A percentile compares a stretch with the other conserved stretches of the same genome.
phyloP scores from a whole-genome alignment of 2,888 invertebrate genomes.

The Xanthostigma xanthostigma region DNA sequence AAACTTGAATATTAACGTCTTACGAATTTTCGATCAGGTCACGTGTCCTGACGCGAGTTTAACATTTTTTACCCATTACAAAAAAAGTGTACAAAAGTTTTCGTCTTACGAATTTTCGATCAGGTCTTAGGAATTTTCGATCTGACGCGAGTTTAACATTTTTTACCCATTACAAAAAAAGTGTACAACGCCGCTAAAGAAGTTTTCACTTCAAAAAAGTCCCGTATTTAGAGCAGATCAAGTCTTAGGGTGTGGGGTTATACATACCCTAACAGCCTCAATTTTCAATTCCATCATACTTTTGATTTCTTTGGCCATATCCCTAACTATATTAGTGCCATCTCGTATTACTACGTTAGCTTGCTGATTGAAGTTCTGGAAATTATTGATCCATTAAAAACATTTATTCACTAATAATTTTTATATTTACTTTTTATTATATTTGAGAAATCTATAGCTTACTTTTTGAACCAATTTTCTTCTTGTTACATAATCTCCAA shows the following conservation, averaged over 20 bases:
- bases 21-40: no score
- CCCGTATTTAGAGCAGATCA: no score
- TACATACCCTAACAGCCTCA: conserved; percentile 61
- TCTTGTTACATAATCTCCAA: conserved; percentile 67
- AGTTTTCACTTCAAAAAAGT: no score
- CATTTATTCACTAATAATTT: conserved; percentile 13
- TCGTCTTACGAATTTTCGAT: no score
- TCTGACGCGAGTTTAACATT: no score
- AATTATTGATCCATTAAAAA: conserved; percentile 1
- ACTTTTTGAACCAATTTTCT: conserved; percentile 65
- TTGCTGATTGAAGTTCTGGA: conserved; percentile 57
- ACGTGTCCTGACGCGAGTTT: no score
- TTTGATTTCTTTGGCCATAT: conserved; percentile 71
- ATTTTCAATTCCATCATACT: conserved; percentile 81
- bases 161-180: no score
- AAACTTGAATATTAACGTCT: no score
- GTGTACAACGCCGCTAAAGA: no score
- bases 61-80: no score
- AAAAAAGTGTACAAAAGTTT: no score
- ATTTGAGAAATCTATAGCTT: conserved; percentile 22
- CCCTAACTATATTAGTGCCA: conserved; percentile 62
- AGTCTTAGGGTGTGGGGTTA: neutral
- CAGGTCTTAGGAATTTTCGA: no score
- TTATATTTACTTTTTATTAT: conserved; percentile 2
- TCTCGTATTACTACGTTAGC: conserved; percentile 60